phyloP scores from a whole-genome alignment of 2,888 invertebrate species.

The Melanotus villosus region DNA sequence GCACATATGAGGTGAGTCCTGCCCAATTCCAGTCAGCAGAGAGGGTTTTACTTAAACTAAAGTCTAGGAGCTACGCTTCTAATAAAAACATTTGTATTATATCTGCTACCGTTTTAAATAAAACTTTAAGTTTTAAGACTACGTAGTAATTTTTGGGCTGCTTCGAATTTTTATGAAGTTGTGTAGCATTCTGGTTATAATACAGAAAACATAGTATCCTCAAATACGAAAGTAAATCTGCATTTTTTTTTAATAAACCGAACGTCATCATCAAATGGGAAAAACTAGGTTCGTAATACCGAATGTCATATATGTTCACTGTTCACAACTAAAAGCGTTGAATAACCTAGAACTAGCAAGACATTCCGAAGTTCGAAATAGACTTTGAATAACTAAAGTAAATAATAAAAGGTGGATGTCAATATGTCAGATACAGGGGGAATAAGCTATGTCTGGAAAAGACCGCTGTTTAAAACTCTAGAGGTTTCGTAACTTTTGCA shows the following conservation, averaged over 20 bases:
- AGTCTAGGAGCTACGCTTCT: neutral
- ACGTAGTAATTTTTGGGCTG: neutral
- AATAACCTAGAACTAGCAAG: conserved; percentile 10
- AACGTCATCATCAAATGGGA: neutral
- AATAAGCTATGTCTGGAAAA: conserved; percentile 13
- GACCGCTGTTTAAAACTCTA: conserved; percentile 4
- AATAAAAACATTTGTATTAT: neutral
- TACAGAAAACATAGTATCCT: neutral
- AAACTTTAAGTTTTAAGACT: neutral
- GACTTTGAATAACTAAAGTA: conserved; percentile 16
- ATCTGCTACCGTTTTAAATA: neutral
- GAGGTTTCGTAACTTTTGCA: conserved; percentile 15
- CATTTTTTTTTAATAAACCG: neutral
- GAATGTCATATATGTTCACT: conserved; percentile 2
- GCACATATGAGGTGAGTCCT: conserved; percentile 3
- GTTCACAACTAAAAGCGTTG: neutral
- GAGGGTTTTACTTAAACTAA: conserved; percentile 11
- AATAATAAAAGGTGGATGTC: conserved; percentile 18
- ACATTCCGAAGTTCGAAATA: conserved; percentile 14
- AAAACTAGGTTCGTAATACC: neutral
- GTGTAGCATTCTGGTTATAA: neutral
- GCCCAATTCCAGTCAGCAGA: conserved; percentile 7
- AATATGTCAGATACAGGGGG: conserved; percentile 16
- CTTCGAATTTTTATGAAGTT: neutral
- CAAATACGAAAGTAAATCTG: neutral